Base-by-base conservation (phyloP, 2,797 vertebrate species). In the Esox masquinongy region DNA sequence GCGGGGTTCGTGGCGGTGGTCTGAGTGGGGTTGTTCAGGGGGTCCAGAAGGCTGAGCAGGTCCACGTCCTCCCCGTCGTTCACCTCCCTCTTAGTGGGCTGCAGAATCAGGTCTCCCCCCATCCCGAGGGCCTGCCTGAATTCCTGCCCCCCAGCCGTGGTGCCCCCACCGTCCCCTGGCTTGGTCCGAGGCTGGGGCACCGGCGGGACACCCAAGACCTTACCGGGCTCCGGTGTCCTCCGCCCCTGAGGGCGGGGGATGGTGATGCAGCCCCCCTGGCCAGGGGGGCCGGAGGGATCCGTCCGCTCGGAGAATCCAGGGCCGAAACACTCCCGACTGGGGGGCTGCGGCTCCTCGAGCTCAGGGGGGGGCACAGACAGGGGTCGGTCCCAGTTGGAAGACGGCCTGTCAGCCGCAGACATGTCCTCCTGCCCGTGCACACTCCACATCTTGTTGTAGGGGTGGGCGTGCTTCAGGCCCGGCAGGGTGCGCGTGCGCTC, bases 181-280 rank as follows among this genome's bases (percentile, higher is more conserved):
- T 90, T 93, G 3, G 87, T 86, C 24, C 95, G 92, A 15, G 92
- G 80, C 2, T 93, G 92, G 31, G 82, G 77, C 2, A 79, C 67
- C 0, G 96, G 95, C 0, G 97, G 96, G 0, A 94, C 17, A 53
- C 50, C 95, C 0, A 96, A 93, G 72, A 96, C 95, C 0, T 94
- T 91, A 12, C 97, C 96, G 34, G 96, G 89, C 77, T 98, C 96
- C 0, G 97, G 96, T 0, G 97, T 97, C 90, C 96, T 99, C 76
- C 95, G 94, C 29, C 96, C 97, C 0, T 94, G 97, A 0, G 98
- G 97, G 12, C 97, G 94, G 0, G 98, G 97, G 70, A 99, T 97
- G 69, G 96, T 97, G 85, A 98, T 98, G 87, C 90, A 96, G 22
- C 93, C 85, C 16, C 88, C 0, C 0, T 87, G 70, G 5, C 77